Percentiles rank a stretch among this genome's conserved stretches.
Conservation (phyloP, 2,888 invertebrate species). For the Acronicta aceris region DNA sequence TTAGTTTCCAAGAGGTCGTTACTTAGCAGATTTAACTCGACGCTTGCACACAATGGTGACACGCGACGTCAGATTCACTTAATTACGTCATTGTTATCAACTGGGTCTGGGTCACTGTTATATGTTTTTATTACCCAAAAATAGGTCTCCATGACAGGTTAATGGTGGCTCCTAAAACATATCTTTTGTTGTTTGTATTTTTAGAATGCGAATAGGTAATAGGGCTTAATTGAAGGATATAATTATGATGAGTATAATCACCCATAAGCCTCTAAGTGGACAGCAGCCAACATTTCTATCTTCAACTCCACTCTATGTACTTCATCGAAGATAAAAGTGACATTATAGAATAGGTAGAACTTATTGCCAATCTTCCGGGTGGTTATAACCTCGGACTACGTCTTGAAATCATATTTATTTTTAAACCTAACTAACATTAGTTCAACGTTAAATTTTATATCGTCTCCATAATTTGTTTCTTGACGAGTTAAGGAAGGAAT, state of each 20-base stretch:
- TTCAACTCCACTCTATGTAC: no score
- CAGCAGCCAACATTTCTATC: no score
- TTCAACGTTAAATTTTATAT: no score
- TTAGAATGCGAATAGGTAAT: slow-evolving; percentile 1
- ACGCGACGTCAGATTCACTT: slow-evolving; percentile 62
- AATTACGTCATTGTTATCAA: slow-evolving; percentile 56
- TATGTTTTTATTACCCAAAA: slow-evolving; percentile 47
- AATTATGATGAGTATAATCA: no score
- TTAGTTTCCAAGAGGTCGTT: slow-evolving; percentile 42
- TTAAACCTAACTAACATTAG: no score
- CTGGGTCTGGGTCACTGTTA: slow-evolving; percentile 56
- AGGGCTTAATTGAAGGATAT: not conserved
- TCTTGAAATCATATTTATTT: not conserved
- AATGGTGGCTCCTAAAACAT: slow-evolving; percentile 40
- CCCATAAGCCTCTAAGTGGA: no score
- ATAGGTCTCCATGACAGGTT: slow-evolving; percentile 51
- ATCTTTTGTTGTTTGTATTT: slow-evolving; percentile 20
- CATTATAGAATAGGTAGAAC: no score
- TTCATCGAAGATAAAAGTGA: no score
- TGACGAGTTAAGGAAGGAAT: no score
- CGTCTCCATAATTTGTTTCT: no score
- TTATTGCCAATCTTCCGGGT: no score
- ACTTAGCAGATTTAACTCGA: slow-evolving; percentile 18
- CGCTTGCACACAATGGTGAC: slow-evolving; percentile 50
- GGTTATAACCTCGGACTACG: no score